These are phyloP conservation scores for Pegoplata infirma DNA, from an alignment of 2,888 invertebrate species.

Conservation along the genomic window DNA sequence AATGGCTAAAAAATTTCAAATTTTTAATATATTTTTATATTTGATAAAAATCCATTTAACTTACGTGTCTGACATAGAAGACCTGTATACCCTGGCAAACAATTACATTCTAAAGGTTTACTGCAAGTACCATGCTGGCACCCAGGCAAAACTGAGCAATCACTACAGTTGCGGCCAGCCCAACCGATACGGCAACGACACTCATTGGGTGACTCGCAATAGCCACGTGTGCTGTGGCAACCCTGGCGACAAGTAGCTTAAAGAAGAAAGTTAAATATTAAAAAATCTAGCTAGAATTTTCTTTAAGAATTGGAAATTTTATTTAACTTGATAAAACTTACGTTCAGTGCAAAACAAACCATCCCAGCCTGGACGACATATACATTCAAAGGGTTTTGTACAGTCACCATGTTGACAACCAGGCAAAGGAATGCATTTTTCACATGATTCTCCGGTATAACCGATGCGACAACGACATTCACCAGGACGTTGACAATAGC, in stretches of 20 bases:
- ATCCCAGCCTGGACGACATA: conserved; percentile 91
- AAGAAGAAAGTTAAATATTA: conserved; percentile 57
- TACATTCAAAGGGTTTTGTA: conserved; percentile 91
- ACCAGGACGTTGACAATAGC: conserved; percentile 91
- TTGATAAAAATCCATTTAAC: conserved; percentile 77
- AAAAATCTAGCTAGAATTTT: neutral
- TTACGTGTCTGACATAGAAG: conserved; percentile 91
- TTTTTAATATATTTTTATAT: conserved; percentile 19
- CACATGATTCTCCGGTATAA: conserved; percentile 90
- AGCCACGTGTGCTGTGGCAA: conserved; percentile 91
- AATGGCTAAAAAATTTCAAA: conserved; percentile 81
- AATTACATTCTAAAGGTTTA: conserved; percentile 93
- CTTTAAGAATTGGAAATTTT: neutral
- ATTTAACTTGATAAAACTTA: no score
- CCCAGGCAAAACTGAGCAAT: conserved; percentile 92
- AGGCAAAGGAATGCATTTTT: conserved; percentile 90
- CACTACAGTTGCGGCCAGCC: conserved; percentile 90
- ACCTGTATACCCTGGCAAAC: conserved; percentile 94
- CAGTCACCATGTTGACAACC: conserved; percentile 93
- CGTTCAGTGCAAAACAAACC: conserved; percentile 93
- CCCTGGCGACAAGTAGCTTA: conserved; percentile 92
- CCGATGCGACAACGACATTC: conserved; percentile 94
- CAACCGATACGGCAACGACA: conserved; percentile 95
- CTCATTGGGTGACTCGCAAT: conserved; percentile 91
- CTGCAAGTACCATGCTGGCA: conserved; percentile 94